Conservation (phyloP, 2,888 invertebrate genomes). For the Microctonus aethiopoides region DNA sequence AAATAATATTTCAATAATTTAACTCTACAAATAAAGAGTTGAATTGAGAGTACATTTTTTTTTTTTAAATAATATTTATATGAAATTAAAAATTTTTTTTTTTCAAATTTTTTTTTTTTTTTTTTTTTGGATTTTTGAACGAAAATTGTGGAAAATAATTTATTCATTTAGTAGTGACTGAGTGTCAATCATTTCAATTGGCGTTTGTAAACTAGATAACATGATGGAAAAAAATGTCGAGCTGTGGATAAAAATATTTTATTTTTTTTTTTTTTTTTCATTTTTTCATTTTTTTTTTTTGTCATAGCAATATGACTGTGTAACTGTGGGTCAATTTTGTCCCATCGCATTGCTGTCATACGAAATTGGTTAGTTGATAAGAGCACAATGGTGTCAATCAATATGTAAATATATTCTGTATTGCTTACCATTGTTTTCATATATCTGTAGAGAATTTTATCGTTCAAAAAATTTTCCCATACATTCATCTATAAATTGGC, state of each 20-base stretch:
- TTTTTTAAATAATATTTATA: neutral
- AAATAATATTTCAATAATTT: neutral
- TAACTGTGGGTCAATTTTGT: slow-evolving; percentile 29
- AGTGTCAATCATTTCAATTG: neutral
- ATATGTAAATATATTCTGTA: slow-evolving; percentile 44
- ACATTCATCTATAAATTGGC: neutral
- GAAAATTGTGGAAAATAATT: neutral
- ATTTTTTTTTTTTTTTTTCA: neutral
- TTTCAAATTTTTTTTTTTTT: neutral
- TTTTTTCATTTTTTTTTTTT: neutral
- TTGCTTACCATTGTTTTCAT: slow-evolving; percentile 23
- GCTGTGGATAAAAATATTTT: neutral
- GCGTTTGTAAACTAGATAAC: neutral
- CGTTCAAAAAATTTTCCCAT: neutral
- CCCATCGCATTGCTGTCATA: slow-evolving; percentile 21
- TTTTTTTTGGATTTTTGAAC: neutral
- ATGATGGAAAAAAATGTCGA: neutral
- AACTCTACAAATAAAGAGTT: neutral
- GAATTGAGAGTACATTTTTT: neutral
- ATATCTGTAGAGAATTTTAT: neutral
- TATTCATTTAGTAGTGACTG: neutral
- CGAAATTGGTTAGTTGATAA: slow-evolving; percentile 32
- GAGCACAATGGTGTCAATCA: slow-evolving; percentile 45
- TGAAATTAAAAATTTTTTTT: neutral
- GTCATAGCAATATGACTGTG: neutral